Base-by-base conservation (phyloP, 2,113 vertebrate genomes). In the Chamaea fasciata region DNA sequence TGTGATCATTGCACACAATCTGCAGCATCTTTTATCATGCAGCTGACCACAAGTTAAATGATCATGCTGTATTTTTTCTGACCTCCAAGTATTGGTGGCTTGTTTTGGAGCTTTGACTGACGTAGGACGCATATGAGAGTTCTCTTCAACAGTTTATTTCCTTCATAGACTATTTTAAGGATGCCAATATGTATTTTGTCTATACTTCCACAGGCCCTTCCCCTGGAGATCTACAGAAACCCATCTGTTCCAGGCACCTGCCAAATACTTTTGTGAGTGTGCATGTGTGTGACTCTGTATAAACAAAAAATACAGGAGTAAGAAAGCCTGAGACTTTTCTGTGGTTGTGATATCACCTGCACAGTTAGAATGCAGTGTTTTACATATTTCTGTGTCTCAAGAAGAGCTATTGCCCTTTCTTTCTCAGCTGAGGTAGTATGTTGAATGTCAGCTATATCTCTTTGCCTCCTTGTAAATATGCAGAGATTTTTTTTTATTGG, bases 211-310 rank as follows among this genome's bases (percentile, higher is more conserved):
- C 76, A 91, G 77, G 39, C 56, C 67, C 56, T 95, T 75, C 33
- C 90, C 60, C 57, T 83, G 64, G 74, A 94, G 89, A 84, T 84
- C 53, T 81, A 35, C 56, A 92, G 64, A 83, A 87, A 23, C 87
- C 76, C 87, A 90, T 95, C 96, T 97, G 94, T 67, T 93, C 55
- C 33, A 92, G 83, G 83, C 92, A 96, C 42, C 55, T 96, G 95
- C 68, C 88, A 93, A 92, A 63, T 77, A 83, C 39, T 93, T 91
- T 35, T 42, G 33, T 85, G 37, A 67, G 42, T 30, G 37, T 62
- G 27, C 26, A 5, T 55, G 33, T 44, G 23, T 67, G 13, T 33
- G 50, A 37, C 35, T 70, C 13, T 68, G 33, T 68, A 85, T 71
- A 80, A 90, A 46, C 47, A 77, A 70, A 70, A 83, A 56, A 65